phyloP scores from a whole-genome alignment of 2,113 vertebrate species.

The Xiphophorus couchianus region DNA sequence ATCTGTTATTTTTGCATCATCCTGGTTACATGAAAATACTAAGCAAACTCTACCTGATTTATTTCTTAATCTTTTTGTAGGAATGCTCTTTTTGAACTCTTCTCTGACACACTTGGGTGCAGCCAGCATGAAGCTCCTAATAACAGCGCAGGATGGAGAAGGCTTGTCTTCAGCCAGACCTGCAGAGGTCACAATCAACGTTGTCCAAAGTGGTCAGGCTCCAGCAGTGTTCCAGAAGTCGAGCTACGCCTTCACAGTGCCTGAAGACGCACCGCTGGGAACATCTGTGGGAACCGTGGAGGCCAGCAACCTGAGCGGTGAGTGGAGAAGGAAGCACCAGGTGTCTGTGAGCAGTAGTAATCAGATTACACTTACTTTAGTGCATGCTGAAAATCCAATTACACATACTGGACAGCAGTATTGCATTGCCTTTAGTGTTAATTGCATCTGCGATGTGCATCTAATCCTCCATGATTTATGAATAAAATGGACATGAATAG shows the following conservation, averaged over 20 bases:
- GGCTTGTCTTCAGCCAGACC: slow-evolving; percentile 78
- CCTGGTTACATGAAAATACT: background rate
- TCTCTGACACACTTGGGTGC: slow-evolving; percentile 79
- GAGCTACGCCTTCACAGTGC: slow-evolving; percentile 83
- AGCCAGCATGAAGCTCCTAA: slow-evolving; percentile 74
- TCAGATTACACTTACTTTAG: background rate
- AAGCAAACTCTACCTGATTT: background rate
- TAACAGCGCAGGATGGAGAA: slow-evolving; percentile 85
- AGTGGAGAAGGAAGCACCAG: slow-evolving; percentile 44
- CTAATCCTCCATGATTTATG: background rate
- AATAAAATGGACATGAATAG: background rate
- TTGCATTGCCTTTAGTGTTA: background rate
- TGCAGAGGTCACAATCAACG: slow-evolving; percentile 84
- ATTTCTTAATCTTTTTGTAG: slow-evolving; percentile 64
- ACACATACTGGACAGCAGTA: background rate
- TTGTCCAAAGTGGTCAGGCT: slow-evolving; percentile 78
- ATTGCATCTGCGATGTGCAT: background rate
- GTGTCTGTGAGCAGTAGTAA: background rate
- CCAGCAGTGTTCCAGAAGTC: slow-evolving; percentile 87
- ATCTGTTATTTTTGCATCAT: background rate
- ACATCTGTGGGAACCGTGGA: slow-evolving; percentile 84
- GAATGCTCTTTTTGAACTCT: slow-evolving; percentile 86
- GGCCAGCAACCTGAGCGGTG: slow-evolving; percentile 81
- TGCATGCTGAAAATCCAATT: background rate
- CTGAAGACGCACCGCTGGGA: slow-evolving; percentile 82